phyloP scores from a whole-genome alignment of 2,113 vertebrate genomes.

The Emydocephalus ijimae region DNA sequence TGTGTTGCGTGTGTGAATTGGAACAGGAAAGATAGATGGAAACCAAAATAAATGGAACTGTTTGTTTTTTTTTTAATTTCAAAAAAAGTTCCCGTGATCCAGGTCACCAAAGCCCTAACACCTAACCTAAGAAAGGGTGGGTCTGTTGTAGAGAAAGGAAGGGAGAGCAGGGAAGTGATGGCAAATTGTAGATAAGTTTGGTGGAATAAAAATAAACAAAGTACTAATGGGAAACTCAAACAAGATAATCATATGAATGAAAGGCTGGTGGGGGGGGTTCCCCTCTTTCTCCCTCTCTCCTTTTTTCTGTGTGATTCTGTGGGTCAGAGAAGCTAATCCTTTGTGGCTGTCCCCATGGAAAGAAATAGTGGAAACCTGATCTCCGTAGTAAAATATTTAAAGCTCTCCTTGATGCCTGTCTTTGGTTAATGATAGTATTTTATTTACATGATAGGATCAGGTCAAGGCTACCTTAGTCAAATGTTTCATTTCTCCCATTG shows the following conservation, averaged over 20 bases:
- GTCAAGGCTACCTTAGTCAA: background rate
- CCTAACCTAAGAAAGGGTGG: constrained; percentile 62
- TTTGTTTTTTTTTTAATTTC: background rate
- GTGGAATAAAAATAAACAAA: constrained; percentile 63
- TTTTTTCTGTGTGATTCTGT: background rate
- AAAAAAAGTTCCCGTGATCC: constrained; percentile 35
- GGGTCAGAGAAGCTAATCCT: background rate
- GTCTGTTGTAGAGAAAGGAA: constrained; percentile 61
- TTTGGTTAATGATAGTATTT: background rate
- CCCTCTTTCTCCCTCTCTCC: no score
- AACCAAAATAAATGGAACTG: constrained; percentile 60
- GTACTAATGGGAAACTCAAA: background rate
- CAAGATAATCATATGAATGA: background rate
- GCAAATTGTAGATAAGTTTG: constrained; percentile 51
- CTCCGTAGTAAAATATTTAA: background rate
- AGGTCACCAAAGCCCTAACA: constrained; percentile 43
- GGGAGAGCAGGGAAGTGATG: constrained; percentile 56
- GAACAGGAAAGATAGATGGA: constrained; percentile 67
- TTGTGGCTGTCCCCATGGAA: background rate
- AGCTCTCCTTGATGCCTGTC: background rate
- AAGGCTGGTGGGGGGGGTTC: no score
- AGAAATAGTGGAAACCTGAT: background rate
- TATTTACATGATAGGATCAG: background rate
- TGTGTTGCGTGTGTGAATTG: constrained; percentile 40
- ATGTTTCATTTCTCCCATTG: background rate